phyloP scores from a whole-genome alignment of 1,140 invertebrate genomes.

The Caerostris extrusa region DNA sequence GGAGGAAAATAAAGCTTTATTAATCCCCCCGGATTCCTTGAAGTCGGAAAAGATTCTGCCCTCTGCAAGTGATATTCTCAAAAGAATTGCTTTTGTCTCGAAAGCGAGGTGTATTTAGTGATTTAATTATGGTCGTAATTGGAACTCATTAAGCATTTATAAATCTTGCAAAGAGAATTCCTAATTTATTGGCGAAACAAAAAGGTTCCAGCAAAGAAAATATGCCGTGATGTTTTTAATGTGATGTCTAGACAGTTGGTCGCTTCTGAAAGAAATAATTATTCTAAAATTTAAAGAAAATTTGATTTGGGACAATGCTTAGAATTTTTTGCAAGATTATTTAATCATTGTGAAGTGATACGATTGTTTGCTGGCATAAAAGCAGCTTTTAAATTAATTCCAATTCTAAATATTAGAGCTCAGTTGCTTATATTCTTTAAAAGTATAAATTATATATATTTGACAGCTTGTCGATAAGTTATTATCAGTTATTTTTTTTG shows the following conservation, averaged over 20 bases:
- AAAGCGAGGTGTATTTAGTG: not conserved
- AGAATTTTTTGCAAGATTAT: too few species aligned
- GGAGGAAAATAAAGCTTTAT: conserved; percentile 22
- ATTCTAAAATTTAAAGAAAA: not conserved
- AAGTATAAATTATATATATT: too few species aligned
- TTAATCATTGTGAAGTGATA: too few species aligned
- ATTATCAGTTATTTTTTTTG: too few species aligned
- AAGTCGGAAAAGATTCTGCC: conserved; percentile 13
- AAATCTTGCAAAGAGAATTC: not conserved
- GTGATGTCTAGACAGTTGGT: not conserved
- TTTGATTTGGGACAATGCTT: too few species aligned
- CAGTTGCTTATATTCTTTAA: too few species aligned
- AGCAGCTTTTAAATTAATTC: too few species aligned
- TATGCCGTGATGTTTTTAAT: not conserved
- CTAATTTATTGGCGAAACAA: not conserved
- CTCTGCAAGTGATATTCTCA: conserved; percentile 6
- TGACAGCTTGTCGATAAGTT: too few species aligned
- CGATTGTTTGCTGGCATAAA: too few species aligned
- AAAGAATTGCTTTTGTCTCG: conserved; percentile 25
- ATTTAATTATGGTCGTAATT: not conserved
- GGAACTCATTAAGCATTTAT: conserved; percentile 42
- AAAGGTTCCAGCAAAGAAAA: not conserved
- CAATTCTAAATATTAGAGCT: too few species aligned
- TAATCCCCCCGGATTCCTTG: not conserved
- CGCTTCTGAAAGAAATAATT: not conserved